These are phyloP conservation scores for Xylophagus ater DNA, from an alignment of 2,888 invertebrate species.

Conservation along the genomic window DNA sequence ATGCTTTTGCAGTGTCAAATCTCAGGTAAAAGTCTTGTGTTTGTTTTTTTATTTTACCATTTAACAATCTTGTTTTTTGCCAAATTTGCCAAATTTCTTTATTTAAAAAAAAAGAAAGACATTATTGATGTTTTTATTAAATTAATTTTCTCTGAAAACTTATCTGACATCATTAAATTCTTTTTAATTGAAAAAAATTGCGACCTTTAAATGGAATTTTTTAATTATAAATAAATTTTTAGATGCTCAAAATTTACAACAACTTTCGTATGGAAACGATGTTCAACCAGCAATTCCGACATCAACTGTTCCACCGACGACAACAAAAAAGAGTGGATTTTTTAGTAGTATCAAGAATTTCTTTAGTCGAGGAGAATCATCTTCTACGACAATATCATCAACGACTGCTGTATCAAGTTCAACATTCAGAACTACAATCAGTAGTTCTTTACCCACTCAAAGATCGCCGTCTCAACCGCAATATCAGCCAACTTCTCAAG, in stretches of 20 bases:
- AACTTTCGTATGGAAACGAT: slow-evolving; percentile 6
- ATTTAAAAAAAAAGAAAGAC: no score
- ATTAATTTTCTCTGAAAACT: no score
- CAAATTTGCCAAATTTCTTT: no score
- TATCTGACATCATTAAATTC: no score
- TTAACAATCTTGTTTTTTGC: no score
- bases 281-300: slow-evolving; percentile 16
- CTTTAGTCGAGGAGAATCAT: slow-evolving; percentile 25
- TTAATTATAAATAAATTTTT: no score
- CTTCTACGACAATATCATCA: slow-evolving; percentile 16
- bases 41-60: no score
- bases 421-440: slow-evolving; percentile 20
- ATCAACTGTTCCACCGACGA: slow-evolving; percentile 24
- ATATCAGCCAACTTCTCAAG: slow-evolving; percentile 2
- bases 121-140: no score
- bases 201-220: no score
- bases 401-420: slow-evolving; percentile 21
- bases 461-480: slow-evolving; percentile 1
- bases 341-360: slow-evolving; percentile 32
- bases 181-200: no score
- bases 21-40: no score
- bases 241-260: slow-evolving; percentile 4
- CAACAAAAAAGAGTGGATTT: slow-evolving; percentile 29
- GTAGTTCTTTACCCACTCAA: slow-evolving; percentile 19
- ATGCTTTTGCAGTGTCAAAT: no score